Conservation (phyloP, 2,888 invertebrate genomes). For the Conops quadrifasciatus region DNA sequence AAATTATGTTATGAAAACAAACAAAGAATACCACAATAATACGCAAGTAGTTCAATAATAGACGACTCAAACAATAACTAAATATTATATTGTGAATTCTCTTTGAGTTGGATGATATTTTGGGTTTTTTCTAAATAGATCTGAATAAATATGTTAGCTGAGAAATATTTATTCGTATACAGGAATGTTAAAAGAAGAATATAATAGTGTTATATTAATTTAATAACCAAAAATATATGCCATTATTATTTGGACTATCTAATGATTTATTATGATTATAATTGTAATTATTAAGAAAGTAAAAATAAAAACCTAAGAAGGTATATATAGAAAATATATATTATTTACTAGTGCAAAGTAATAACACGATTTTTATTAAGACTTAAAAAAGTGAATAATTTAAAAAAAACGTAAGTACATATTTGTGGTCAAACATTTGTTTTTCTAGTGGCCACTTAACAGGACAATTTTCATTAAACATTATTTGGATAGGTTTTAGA, state of each 20-base stretch:
- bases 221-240: slow-evolving; percentile 4
- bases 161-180: background rate
- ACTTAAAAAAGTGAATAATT: background rate
- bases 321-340: slow-evolving; percentile 30
- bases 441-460: no score
- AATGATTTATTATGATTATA: background rate
- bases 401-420: no score
- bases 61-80: no score
- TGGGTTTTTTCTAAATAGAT: background rate
- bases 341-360: slow-evolving; percentile 36
- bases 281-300: slow-evolving; percentile 10
- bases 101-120: no score
- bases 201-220: slow-evolving; percentile 20
- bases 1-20: background rate
- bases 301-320: slow-evolving; percentile 20
- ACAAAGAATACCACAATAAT: background rate
- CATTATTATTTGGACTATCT: background rate
- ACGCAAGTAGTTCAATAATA: background rate
- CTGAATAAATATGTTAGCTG: background rate
- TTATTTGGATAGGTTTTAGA: no score
- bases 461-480: no score
- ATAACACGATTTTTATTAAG: background rate
- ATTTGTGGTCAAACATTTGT: no score
- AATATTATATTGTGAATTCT: no score
- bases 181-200: slow-evolving; percentile 10